Evolutionary conservation across 1,140 invertebrate genomes (phyloP).

Genomic region (Lepidurus arcticus): DNA sequence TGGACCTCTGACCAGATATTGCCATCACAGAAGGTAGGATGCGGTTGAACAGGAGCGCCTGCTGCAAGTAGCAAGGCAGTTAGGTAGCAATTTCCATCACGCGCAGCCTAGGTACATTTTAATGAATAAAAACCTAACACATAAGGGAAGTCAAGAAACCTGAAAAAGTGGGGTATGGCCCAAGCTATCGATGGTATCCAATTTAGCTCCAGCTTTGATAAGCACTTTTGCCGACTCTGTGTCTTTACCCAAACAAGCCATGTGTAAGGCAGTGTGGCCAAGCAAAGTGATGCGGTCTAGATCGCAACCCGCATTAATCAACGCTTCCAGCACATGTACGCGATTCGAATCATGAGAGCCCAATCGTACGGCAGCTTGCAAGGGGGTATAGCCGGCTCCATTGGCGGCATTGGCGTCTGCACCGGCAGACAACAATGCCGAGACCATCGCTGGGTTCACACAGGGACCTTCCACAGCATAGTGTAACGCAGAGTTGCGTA

Average conservation of each 20-base stretch:
- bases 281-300: constrained; percentile 19
- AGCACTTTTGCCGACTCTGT: constrained; percentile 26
- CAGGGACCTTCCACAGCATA: constrained; percentile 21
- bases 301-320: constrained; percentile 26
- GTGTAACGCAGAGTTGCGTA: constrained; percentile 33
- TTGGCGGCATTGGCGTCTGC: constrained; percentile 32
- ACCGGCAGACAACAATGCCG: constrained; percentile 25
- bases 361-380: constrained; percentile 31
- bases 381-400: constrained; percentile 27
- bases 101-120: constrained; percentile 24
- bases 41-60: background rate
- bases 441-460: constrained; percentile 23
- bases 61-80: constrained; percentile 28
- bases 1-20: background rate
- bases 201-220: constrained; percentile 23
- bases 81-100: constrained; percentile 28
- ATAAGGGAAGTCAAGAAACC: background rate
- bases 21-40: constrained; percentile 8
- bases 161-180: constrained; percentile 33
- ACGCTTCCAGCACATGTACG: background rate
- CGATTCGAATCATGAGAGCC: background rate
- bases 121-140: background rate
- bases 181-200: constrained; percentile 29
- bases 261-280: constrained; percentile 35
- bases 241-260: constrained; percentile 29